Evolutionary conservation across 2,888 invertebrate species (phyloP).

Genomic region (Brachypalpus laphriformis): DNA sequence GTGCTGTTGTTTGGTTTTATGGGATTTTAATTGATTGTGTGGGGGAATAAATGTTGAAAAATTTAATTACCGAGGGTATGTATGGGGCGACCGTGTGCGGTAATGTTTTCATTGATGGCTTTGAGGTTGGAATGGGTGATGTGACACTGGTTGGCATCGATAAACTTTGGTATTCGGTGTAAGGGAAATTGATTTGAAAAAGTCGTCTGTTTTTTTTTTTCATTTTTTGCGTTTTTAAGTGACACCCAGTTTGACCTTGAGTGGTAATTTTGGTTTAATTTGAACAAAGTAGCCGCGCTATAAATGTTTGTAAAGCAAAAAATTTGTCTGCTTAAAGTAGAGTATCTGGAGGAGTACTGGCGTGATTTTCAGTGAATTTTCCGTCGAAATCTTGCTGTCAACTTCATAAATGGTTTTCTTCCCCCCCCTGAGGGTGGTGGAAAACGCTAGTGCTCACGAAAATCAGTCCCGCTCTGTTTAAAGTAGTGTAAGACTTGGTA

Average conservation of each 20-base stretch:
- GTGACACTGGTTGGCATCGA: constrained; percentile 2
- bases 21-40: constrained; percentile 64
- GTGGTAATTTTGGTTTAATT: neutral
- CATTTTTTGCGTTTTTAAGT: neutral
- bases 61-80: constrained; percentile 26
- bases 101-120: constrained; percentile 34
- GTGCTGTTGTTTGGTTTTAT: constrained; percentile 61
- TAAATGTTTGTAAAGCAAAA: neutral
- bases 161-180: neutral
- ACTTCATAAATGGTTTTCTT: too few relatives aligned
- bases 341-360: too few relatives aligned
- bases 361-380: too few relatives aligned
- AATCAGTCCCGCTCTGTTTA: too few relatives aligned
- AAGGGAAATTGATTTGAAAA: neutral
- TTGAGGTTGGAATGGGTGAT: constrained; percentile 8
- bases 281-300: neutral
- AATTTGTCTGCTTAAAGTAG: too few relatives aligned
- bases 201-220: neutral
- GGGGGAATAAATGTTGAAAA: constrained; percentile 4
- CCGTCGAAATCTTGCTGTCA: too few relatives aligned
- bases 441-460: too few relatives aligned
- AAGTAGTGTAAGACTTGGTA: too few relatives aligned
- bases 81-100: neutral
- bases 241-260: neutral
- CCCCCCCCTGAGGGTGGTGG: too few relatives aligned